A percentile compares a stretch with the other conserved stretches of the same genome.
These are phyloP conservation scores for Leptobrachium ailaonicum DNA, from an alignment of 2,113 vertebrate species.

Conservation along the genomic window DNA sequence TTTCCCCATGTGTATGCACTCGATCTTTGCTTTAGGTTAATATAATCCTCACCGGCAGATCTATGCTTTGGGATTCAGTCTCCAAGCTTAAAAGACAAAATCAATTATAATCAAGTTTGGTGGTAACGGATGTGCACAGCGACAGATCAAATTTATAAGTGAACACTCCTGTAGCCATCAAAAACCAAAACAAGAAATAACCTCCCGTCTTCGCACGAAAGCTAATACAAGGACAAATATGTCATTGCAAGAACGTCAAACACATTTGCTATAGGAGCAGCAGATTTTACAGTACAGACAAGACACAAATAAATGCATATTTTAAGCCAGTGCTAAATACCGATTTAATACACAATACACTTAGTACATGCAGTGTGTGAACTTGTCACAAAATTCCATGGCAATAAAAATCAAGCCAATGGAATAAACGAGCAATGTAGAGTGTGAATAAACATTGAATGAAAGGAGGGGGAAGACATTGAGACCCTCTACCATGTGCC, in stretches of 20 bases:
- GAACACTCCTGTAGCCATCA: neutral
- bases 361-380: no score
- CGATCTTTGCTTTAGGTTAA: neutral
- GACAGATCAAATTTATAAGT: conserved; percentile 32
- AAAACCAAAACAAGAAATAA: neutral
- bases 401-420: no score
- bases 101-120: conserved; percentile 27
- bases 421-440: no score
- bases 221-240: conserved; percentile 23
- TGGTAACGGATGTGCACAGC: conserved; percentile 1
- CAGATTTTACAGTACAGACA: no score
- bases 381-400: no score
- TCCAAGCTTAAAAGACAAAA: conserved; percentile 3
- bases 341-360: no score
- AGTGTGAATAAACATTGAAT: no score
- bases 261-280: no score
- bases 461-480: no score
- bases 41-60: neutral
- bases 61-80: neutral
- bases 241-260: neutral
- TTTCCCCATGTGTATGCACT: no score
- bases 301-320: neutral
- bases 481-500: no score
- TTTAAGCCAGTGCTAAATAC: neutral
- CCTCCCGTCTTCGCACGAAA: conserved; percentile 1